Base-by-base conservation (phyloP, 2,888 invertebrate species). In the Archips crataeganus region DNA sequence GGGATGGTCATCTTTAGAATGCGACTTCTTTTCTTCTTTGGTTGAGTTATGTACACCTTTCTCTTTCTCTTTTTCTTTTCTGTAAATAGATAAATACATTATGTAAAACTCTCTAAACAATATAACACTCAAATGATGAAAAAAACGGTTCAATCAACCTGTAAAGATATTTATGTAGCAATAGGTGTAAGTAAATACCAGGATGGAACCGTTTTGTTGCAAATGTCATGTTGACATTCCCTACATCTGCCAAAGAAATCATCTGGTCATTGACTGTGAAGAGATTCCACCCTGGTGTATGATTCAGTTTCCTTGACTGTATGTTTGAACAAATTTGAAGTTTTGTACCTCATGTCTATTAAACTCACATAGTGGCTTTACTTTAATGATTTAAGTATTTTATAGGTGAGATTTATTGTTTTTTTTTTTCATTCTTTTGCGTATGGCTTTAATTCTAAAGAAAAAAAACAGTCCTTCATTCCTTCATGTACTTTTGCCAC, bases 41-140 rank as follows among this genome's bases (percentile, higher is more conserved):
- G 97, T 96, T 0, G 97, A 96, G 62, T 96, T 95, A 85, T 96
- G 96, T 0, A 97, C 96, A 39, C 97, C 97, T 84, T 97, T 96
- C 78, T 96, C 96, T 85, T 95, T 95, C 82, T 95, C 95, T 78
- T 92, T 90, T 77, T 94, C 94, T 84, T 86, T 92, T 79, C 95
- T 95, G 84, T 34, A 85, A 85, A 74, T 34, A 32, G 9, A 57
- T 3, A 39, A 23, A 23, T 23, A 23, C 23, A 23, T 23, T 23
- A 23, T 23, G 23, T 23, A 23, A 23, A 23, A 23, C 23, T 23
- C 23, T 23, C 23, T 23, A 23, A 23, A 23, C 23, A 23, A 23
- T 23, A 23, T 23, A 23, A 23, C 23, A 23, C 23, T 23, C 23
- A 23, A 23, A 23, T 23, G 23, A 23, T 23, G 23, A 23, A 23